Base-by-base conservation (phyloP, 2,797 vertebrate genomes). In the Borostomias antarcticus region DNA sequence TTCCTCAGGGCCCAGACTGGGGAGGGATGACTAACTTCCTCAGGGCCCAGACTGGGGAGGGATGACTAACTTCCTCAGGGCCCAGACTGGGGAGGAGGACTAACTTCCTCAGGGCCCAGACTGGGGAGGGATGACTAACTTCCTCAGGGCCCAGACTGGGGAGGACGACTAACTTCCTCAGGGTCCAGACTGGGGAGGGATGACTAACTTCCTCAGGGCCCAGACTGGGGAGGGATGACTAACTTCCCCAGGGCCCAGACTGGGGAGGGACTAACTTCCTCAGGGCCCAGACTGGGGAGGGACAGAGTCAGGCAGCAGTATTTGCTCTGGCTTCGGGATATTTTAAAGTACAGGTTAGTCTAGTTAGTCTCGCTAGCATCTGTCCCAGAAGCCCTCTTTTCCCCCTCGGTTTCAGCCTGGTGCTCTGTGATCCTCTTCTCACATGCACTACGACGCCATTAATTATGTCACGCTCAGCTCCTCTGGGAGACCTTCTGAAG, bases 361-460 rank as follows among this genome's bases (percentile, higher is more conserved):
- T 15, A 45, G 56, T 21, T 35, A 25, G 17, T 21, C 29, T 60
- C 50, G n/a, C n/a, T 10, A 52, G n/a, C 15, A 26, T 28, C 7
- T 15, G 7, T 29, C 52, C 48, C 51, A 30, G 0, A 56, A 54
- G 51, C 2, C 51, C 8, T 3, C 7, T 45, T 58, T 33, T 50
- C 54, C 21, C 11, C 45, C 25, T 10, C 30, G n/a, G n/a, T 50
- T 26, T 58, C 15, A 25, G 37, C n/a, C n/a, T 26, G 26, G 33
- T 33, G 21, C 11, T 45, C 29, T 58, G 10, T 57, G 32, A 37
- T 65, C 35, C 23, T 21, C 72, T 73, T 69, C 65, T 74, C 77
- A 78, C 72, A 71, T 80, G 74, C 76, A 66, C 79, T 74, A 68
- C 60, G 69, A 74, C 75, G 69, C 78, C 75, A 81, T 81, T 79